Conservation (phyloP, 2,113 vertebrate genomes). For the Castor canadensis region DNA sequence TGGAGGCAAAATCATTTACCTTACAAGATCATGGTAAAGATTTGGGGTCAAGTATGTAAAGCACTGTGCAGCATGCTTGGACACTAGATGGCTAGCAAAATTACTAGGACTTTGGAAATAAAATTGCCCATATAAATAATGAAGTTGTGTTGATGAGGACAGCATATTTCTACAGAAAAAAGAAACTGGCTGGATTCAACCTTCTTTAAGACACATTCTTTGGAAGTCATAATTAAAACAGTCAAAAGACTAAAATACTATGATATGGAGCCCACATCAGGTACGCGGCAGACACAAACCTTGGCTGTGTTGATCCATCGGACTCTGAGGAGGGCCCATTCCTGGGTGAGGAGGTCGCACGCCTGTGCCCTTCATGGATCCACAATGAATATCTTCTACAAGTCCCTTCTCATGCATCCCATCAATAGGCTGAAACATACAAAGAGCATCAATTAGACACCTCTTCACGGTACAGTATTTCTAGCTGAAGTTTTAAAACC, state of each 20-base stretch:
- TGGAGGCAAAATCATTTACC: not conserved
- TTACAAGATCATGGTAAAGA: not conserved
- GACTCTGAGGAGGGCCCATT: conserved; percentile 98
- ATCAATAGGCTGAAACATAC: conserved; percentile 90
- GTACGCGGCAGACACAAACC: conserved; percentile 83
- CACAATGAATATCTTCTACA: conserved; percentile 94
- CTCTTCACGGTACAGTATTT: not conserved
- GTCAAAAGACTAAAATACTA: not conserved
- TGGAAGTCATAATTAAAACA: not conserved
- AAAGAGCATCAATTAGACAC: conserved; percentile 42
- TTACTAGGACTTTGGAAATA: not conserved
- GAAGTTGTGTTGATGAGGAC: not conserved
- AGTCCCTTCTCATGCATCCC: conserved; percentile 95
- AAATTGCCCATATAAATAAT: not conserved
- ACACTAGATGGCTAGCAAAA: not conserved
- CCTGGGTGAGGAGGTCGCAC: conserved; percentile 96
- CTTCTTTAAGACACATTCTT: not conserved
- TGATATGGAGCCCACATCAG: not conserved
- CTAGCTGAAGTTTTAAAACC: not conserved
- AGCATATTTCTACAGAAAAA: not conserved
- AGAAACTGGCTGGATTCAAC: not conserved
- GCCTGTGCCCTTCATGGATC: conserved; percentile 92
- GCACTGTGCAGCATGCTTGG: not conserved
- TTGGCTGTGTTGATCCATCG: conserved; percentile 99
- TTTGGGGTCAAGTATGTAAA: not conserved